Evolutionary conservation across 2,888 invertebrate genomes (phyloP).

Genomic region (Hyposoter dolosus): DNA sequence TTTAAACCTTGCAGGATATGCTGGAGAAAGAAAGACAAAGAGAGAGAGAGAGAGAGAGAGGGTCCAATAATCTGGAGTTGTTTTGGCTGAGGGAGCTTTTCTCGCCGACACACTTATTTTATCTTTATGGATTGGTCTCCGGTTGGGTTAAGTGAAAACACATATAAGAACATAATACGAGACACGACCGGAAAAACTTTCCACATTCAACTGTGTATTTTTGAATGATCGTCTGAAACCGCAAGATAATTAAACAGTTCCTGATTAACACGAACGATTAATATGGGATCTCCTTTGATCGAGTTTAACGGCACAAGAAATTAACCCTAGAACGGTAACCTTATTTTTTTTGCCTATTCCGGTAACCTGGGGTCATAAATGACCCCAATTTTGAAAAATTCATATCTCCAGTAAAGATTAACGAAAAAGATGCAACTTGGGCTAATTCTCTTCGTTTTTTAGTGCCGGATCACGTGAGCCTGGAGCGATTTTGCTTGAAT

Average conservation of each 20-base stretch:
- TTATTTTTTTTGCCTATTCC: no score
- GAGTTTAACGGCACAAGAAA: neutral
- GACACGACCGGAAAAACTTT: conserved; percentile 6
- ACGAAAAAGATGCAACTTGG: no score
- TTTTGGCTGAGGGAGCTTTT: conserved; percentile 57
- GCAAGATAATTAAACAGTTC: neutral
- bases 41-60: conserved; percentile 6
- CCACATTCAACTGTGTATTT: neutral
- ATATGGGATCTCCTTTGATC: neutral
- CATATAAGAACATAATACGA: conserved; percentile 34
- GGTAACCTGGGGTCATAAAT: no score
- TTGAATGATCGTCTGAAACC: neutral
- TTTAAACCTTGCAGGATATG: conserved; percentile 57
- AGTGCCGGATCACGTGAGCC: no score
- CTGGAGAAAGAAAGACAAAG: conserved; percentile 16
- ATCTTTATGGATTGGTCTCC: conserved; percentile 59
- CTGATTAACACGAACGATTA: neutral
- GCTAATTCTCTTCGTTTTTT: no score
- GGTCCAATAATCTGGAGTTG: conserved; percentile 43
- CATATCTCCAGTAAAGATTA: no score
- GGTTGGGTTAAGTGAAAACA: conserved; percentile 58
- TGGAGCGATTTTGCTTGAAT: no score
- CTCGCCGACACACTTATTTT: conserved; percentile 57
- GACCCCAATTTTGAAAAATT: no score
- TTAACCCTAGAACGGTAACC: neutral